Evolutionary conservation across 1,140 invertebrate species (phyloP).

Genomic region (Drosophila ohnishii): DNA sequence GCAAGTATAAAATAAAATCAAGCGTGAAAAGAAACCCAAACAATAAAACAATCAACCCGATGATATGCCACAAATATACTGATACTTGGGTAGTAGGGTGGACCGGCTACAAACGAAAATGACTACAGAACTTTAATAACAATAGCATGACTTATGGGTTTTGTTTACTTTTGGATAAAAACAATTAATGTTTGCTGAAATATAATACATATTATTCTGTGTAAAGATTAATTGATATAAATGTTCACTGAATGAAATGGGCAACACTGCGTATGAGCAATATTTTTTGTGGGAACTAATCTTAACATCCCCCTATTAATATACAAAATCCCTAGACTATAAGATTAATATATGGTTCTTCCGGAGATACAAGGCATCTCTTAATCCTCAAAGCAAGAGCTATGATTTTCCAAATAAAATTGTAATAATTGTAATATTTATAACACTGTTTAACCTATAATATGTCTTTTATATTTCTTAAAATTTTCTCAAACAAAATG

Average conservation of each 20-base stretch:
- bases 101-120: not conserved
- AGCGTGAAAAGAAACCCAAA: conserved; percentile 42
- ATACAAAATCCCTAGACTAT: not conserved
- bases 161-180: not conserved
- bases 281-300: not conserved
- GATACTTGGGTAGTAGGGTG: conserved; percentile 26
- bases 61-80: conserved; percentile 50
- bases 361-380: too few relatives aligned
- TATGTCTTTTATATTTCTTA: not conserved
- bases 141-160: not conserved
- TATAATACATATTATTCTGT: not conserved
- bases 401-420: too few relatives aligned
- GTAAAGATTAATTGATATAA: not conserved
- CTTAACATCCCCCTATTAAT: too few relatives aligned
- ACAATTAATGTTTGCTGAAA: not conserved
- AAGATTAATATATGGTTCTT: not conserved
- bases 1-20: conserved; percentile 41
- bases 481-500: not conserved
- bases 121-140: not conserved
- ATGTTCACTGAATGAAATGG: not conserved
- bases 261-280: conserved; percentile 2
- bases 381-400: too few relatives aligned
- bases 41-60: conserved; percentile 57
- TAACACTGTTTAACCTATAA: too few relatives aligned
- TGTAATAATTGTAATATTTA: too few relatives aligned